Evolutionary conservation across 92 coral and sea anemone genomes (phyloP).

Genomic region (Epizoanthus scotinus): DNA sequence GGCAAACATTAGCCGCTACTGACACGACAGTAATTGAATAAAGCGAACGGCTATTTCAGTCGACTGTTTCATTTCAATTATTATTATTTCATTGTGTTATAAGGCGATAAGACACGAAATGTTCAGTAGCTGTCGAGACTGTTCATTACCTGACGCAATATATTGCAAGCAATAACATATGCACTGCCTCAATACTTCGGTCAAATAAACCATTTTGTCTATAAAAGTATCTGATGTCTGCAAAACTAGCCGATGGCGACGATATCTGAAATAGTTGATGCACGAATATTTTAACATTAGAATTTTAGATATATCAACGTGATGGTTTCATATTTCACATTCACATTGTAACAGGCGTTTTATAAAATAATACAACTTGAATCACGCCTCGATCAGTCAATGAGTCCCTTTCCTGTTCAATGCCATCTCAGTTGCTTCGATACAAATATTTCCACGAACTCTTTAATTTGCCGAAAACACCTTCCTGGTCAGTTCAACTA

Average conservation of each 20-base stretch:
- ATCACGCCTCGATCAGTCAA: constrained; percentile 26
- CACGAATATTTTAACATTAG: constrained; percentile 41
- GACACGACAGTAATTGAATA: no score
- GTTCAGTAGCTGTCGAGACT: neutral
- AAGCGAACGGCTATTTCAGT: constrained; percentile 5
- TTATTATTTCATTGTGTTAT: no score
- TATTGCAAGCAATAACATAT: neutral
- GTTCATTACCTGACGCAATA: neutral
- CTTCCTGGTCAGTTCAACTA: neutral
- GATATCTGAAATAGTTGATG: neutral
- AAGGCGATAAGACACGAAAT: constrained; percentile 16
- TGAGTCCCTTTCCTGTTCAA: constrained; percentile 8
- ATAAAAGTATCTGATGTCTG: constrained; percentile 25
- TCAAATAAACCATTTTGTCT: constrained; percentile 20
- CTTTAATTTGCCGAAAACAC: neutral
- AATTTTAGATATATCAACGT: neutral
- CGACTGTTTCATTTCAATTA: neutral
- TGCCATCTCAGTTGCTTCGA: neutral
- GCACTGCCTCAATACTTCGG: neutral
- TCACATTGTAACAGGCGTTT: constrained; percentile 7
- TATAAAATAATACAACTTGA: neutral
- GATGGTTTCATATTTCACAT: constrained; percentile 20
- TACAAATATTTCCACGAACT: neutral
- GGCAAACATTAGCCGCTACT: neutral
- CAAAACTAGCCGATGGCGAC: constrained; percentile 19